Conservation (phyloP, 2,888 invertebrate genomes). For the Drosophila recens region DNA sequence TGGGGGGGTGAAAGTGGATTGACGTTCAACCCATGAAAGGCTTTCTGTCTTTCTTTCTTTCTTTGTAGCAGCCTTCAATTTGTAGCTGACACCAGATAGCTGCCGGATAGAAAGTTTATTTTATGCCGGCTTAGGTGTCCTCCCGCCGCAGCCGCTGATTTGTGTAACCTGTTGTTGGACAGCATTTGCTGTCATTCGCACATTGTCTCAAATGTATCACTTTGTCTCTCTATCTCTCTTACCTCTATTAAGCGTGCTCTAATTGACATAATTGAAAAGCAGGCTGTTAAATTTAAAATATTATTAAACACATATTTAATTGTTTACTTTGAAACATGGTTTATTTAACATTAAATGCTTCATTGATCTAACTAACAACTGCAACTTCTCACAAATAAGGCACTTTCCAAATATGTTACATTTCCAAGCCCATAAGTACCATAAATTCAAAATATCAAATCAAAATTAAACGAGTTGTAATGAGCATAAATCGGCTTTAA, state of each 20-base stretch:
- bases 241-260: not conserved
- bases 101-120: conserved; percentile 22
- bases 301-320: conserved; percentile 15
- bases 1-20: conserved; percentile 26
- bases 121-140: conserved; percentile 24
- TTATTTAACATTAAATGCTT: conserved; percentile 48
- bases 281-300: not conserved
- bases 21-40: conserved; percentile 26
- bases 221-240: not conserved
- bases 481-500: conserved; percentile 41
- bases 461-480: conserved; percentile 3
- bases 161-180: conserved; percentile 22
- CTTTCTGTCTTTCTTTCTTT: not conserved
- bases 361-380: conserved; percentile 4
- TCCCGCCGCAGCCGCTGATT: not conserved
- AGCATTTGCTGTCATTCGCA: conserved; percentile 13
- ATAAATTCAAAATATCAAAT: conserved; percentile 8
- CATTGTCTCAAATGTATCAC: conserved; percentile 6
- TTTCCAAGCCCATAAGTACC: conserved; percentile 2
- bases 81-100: conserved; percentile 19
- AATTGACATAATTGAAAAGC: not conserved
- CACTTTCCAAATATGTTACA: conserved; percentile 42
- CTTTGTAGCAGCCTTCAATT: conserved; percentile 29
- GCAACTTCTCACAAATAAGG: conserved; percentile 42
- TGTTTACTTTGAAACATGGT: conserved; percentile 34